A percentile compares a stretch with the other conserved stretches of the same genome.
Conservation (phyloP, 2,797 vertebrate genomes). For the Onychomys torridus region DNA sequence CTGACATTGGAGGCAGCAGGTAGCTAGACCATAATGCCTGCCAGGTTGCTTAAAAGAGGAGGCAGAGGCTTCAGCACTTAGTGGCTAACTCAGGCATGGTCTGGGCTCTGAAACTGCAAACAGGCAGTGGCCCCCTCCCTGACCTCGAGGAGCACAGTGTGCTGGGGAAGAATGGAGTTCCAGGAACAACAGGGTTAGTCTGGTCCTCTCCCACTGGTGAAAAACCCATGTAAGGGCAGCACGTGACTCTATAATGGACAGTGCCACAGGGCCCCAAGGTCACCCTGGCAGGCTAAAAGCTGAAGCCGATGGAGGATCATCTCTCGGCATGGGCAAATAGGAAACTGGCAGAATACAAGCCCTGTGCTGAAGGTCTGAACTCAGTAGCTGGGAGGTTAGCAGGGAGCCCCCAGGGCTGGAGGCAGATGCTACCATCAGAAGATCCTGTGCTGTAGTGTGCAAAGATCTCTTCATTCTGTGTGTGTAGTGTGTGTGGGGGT, state of each 20-base stretch:
- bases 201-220: background rate
- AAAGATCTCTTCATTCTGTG: background rate
- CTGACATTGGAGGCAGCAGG: background rate
- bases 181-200: background rate
- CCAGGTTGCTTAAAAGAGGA: background rate
- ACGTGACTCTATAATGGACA: background rate
- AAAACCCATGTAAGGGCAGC: background rate
- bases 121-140: background rate
- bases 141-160: background rate
- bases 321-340: no score
- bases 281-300: background rate
- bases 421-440: background rate
- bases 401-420: background rate
- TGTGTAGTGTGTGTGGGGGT: background rate
- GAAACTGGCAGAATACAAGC: background rate
- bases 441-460: no score
- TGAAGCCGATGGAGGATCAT: no score
- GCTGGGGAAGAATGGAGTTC: background rate
- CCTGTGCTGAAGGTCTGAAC: background rate
- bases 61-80: no score
- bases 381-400: background rate
- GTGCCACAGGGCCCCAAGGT: no score
- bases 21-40: no score
- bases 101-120: background rate
- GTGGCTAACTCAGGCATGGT: background rate